Percentiles rank a stretch among this genome's conserved stretches.
Conservation (phyloP, 2,888 invertebrate genomes). For the Diarsia mendica region DNA sequence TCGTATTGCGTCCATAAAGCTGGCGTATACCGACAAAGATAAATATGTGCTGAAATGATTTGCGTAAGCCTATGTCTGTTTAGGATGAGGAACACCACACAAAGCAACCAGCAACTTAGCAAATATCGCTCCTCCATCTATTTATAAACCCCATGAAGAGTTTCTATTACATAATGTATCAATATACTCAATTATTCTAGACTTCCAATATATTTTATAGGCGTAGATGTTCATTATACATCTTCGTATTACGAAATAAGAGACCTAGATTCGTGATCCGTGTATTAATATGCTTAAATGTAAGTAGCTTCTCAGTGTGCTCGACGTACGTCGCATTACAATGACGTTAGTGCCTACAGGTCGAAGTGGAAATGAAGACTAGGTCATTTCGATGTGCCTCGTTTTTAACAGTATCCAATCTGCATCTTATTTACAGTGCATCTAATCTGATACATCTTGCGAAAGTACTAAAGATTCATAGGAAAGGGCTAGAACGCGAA, state of each 20-base stretch:
- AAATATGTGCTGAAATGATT: constrained; percentile 66
- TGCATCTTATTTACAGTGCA: not conserved
- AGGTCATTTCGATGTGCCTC: not conserved
- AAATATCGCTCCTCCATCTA: constrained; percentile 43
- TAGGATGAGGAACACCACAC: constrained; percentile 54
- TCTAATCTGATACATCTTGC: not conserved
- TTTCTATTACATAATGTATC: constrained; percentile 24
- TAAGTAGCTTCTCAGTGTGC: constrained; percentile 23
- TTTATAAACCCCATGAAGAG: constrained; percentile 31
- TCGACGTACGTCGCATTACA: constrained; percentile 20
- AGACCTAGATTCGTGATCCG: constrained; percentile 42
- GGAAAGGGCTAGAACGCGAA: not conserved
- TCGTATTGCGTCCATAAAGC: constrained; percentile 39
- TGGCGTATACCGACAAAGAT: constrained; percentile 55
- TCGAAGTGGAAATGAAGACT: constrained; percentile 11
- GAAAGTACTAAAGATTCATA: not conserved
- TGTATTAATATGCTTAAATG: constrained; percentile 43
- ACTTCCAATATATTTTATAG: constrained; percentile 1
- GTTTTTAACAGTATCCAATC: not conserved
- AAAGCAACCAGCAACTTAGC: constrained; percentile 44
- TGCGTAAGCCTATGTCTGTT: constrained; percentile 64
- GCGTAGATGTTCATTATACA: constrained; percentile 2
- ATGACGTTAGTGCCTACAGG: not conserved
- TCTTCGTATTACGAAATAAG: constrained; percentile 12
- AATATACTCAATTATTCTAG: constrained; percentile 15